Evolutionary conservation across 2,113 vertebrate species (phyloP).

Genomic region (Vulpes lagopus): DNA sequence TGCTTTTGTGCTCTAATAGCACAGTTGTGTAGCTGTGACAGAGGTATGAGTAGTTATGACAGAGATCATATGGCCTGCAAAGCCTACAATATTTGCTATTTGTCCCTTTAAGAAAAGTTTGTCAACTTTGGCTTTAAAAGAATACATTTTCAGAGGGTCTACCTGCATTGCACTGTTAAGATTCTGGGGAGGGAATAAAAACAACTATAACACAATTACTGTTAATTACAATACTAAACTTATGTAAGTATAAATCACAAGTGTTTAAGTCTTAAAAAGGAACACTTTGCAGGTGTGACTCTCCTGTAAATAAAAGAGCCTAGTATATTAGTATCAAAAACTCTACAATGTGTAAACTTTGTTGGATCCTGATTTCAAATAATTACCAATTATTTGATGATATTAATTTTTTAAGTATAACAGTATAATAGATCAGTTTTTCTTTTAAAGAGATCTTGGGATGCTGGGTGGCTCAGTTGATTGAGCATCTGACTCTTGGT

Average conservation of each 20-base stretch:
- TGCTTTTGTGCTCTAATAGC: neutral
- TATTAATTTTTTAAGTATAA: slow-evolving; percentile 8
- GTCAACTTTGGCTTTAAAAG: neutral
- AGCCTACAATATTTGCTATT: slow-evolving; percentile 25
- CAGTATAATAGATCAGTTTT: neutral
- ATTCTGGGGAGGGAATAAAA: neutral
- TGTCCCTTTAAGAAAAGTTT: neutral
- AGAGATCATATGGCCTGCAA: neutral
- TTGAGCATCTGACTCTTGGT: neutral
- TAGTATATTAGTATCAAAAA: slow-evolving; percentile 18
- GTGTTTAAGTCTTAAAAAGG: slow-evolving; percentile 23
- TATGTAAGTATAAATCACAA: neutral
- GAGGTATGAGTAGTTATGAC: neutral
- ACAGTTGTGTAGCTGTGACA: neutral
- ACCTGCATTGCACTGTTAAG: neutral
- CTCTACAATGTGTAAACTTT: neutral
- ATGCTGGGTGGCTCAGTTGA: neutral
- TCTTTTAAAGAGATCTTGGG: neutral
- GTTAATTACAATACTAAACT: neutral
- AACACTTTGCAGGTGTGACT: neutral
- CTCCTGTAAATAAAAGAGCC: slow-evolving; percentile 1
- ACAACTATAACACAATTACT: neutral
- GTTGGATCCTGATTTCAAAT: neutral
- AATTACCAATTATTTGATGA: neutral
- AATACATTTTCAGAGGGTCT: neutral